These are phyloP conservation scores for Halesus radiatus DNA, from an alignment of 1,140 invertebrate genomes.

Conservation along the genomic window DNA sequence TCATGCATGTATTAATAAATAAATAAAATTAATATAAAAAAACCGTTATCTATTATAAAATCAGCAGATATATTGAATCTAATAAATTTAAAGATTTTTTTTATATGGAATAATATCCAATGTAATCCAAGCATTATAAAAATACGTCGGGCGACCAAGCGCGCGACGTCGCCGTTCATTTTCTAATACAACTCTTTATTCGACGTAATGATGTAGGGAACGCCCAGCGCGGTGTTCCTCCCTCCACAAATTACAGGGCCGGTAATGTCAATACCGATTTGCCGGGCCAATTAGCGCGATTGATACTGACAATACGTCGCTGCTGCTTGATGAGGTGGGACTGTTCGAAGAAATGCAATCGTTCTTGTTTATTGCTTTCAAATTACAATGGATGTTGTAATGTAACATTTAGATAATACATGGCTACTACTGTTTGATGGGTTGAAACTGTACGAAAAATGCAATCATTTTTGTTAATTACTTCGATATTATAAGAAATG, in stretches of 20 bases:
- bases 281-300: conserved; percentile 29
- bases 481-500: neutral
- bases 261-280: conserved; percentile 38
- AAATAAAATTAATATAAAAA: too few species aligned
- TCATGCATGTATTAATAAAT: too few species aligned
- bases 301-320: conserved; percentile 5
- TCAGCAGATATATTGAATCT: too few species aligned
- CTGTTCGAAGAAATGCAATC: too few species aligned
- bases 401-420: too few species aligned
- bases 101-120: too few species aligned
- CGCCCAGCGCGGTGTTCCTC: neutral
- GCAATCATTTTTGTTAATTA: conserved; percentile 12
- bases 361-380: too few species aligned
- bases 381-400: too few species aligned
- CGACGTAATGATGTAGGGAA: conserved; percentile 18
- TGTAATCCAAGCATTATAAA: conserved; percentile 10
- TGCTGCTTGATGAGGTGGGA: neutral
- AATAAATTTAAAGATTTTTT: too few species aligned
- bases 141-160: neutral
- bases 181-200: conserved; percentile 37
- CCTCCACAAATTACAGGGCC: conserved; percentile 25
- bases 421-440: too few species aligned
- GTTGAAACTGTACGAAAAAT: neutral
- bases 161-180: conserved; percentile 10
- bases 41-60: too few species aligned